Evolutionary conservation across 2,888 invertebrate species (phyloP).

Genomic region (Pecten maximus): DNA sequence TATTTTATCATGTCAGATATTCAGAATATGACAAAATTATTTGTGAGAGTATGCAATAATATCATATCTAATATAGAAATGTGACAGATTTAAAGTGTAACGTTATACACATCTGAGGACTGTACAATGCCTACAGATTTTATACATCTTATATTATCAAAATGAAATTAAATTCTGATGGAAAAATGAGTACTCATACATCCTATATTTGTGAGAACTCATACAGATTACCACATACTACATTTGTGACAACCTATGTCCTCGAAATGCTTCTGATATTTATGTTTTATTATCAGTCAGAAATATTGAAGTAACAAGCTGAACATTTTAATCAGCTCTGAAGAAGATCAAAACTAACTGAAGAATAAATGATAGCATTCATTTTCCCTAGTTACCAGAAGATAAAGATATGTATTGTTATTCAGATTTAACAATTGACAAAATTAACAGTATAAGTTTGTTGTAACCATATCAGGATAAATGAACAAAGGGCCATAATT

Average conservation of each 20-base stretch:
- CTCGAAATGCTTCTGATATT: too few relatives aligned
- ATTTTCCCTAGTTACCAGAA: too few relatives aligned
- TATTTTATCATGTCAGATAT: background rate
- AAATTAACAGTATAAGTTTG: too few relatives aligned
- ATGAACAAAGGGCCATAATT: background rate
- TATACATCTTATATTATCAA: background rate
- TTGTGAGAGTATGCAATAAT: background rate
- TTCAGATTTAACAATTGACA: too few relatives aligned
- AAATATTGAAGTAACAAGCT: too few relatives aligned
- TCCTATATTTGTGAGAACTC: background rate
- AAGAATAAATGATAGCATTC: too few relatives aligned
- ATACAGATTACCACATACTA: background rate
- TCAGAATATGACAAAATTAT: background rate
- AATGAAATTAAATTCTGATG: slow-evolving; percentile 24
- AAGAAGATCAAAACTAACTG: too few relatives aligned
- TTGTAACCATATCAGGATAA: too few relatives aligned
- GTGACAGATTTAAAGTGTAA: background rate
- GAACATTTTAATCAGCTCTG: too few relatives aligned
- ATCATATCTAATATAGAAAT: background rate
- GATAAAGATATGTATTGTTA: too few relatives aligned
- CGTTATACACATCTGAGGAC: background rate
- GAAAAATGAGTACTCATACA: background rate
- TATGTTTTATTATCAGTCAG: too few relatives aligned
- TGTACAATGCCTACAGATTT: background rate
- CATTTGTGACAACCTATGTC: background rate